phyloP scores from a whole-genome alignment of 2,888 invertebrate species.

The Micoletzkya japonica region DNA sequence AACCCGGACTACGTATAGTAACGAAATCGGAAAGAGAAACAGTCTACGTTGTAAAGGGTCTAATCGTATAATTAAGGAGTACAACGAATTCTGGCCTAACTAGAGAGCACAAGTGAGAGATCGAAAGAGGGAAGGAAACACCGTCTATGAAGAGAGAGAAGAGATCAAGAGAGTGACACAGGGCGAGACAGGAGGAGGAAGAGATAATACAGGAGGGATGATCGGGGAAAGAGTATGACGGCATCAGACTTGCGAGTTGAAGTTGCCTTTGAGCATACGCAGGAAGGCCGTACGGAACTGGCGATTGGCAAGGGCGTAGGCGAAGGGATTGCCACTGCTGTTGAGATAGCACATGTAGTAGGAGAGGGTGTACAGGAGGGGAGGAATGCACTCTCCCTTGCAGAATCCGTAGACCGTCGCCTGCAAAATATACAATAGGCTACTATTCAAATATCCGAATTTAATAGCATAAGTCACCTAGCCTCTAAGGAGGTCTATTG shows the following conservation, averaged over 20 bases:
- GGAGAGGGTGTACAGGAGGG: constrained; percentile 59
- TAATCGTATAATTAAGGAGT: too few species aligned
- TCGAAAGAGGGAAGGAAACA: neutral
- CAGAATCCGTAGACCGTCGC: constrained; percentile 64
- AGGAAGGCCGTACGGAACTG: constrained; percentile 61
- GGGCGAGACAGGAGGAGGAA: neutral
- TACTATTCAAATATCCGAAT: too few species aligned
- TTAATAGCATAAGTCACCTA: too few species aligned
- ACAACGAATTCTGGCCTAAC: too few species aligned
- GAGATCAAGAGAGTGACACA: neutral
- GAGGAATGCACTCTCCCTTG: constrained; percentile 60
- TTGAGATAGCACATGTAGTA: constrained; percentile 64
- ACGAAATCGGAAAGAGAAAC: too few species aligned
- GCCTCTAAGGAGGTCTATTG: too few species aligned
- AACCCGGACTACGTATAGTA: too few species aligned
- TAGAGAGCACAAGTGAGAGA: too few species aligned
- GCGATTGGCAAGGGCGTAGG: constrained; percentile 63
- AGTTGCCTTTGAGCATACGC: constrained; percentile 58
- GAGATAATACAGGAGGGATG: neutral
- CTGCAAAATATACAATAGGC: constrained; percentile 36
- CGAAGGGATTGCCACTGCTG: constrained; percentile 61
- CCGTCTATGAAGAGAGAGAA: neutral
- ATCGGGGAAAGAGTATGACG: neutral
- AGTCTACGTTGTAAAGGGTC: too few species aligned
- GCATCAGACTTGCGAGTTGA: constrained; percentile 30